A percentile compares a stretch with the other conserved stretches of the same genome.
Conservation (phyloP, 1,140 invertebrate species). For the Eufriesea mexicana region DNA sequence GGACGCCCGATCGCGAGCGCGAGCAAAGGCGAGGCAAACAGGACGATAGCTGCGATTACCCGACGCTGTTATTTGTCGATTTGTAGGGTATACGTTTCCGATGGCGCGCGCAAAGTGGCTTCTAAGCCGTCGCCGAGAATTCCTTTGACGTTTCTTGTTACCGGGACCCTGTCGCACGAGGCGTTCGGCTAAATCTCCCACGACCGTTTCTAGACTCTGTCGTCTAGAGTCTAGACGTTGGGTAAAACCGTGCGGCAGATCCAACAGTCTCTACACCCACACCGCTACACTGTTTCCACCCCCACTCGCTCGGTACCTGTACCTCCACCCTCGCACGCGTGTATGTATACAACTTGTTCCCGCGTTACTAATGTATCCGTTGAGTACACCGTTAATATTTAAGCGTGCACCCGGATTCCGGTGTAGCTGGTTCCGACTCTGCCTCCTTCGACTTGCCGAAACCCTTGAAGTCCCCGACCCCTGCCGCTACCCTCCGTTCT, state of each 20-base stretch:
- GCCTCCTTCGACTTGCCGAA: slow-evolving; percentile 60
- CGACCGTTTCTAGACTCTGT: slow-evolving; percentile 26
- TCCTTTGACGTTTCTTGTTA: slow-evolving; percentile 55
- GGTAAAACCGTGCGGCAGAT: slow-evolving; percentile 57
- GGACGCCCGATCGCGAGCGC: background rate
- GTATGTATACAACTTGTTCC: slow-evolving; percentile 64
- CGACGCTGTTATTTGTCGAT: slow-evolving; percentile 36
- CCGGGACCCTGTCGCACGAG: slow-evolving; percentile 21
- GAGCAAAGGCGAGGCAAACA: background rate
- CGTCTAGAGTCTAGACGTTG: slow-evolving; percentile 50
- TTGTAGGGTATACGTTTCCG: slow-evolving; percentile 39
- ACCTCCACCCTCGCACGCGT: background rate
- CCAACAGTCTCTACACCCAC: background rate
- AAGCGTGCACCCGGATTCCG: slow-evolving; percentile 58
- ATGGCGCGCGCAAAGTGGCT: slow-evolving; percentile 38
- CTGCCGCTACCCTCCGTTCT: background rate
- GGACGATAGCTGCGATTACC: slow-evolving; percentile 1
- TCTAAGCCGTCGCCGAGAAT: slow-evolving; percentile 42
- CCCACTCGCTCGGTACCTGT: background rate
- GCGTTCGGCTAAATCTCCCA: slow-evolving; percentile 17
- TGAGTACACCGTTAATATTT: slow-evolving; percentile 74
- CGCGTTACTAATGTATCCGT: slow-evolving; percentile 72
- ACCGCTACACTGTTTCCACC: background rate
- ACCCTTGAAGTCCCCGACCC: slow-evolving; percentile 54
- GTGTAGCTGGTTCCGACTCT: slow-evolving; percentile 34